phyloP scores from a whole-genome alignment of 2,888 invertebrate genomes.

The Drosophila borealis region DNA sequence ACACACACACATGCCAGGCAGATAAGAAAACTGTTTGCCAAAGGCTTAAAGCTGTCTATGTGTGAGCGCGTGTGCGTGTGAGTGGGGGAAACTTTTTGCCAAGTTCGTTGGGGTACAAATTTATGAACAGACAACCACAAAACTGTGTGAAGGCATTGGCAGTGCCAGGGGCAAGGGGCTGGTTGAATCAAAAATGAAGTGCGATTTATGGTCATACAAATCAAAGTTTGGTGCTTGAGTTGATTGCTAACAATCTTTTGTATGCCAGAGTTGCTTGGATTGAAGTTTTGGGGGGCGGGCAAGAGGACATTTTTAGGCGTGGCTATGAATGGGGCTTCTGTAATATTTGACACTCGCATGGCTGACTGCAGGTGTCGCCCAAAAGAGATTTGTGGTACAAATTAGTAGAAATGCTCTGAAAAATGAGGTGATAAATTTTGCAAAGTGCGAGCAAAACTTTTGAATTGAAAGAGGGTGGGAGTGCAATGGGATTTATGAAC shows the following conservation, averaged over 20 bases:
- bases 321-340: slow-evolving; percentile 19
- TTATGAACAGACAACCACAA: slow-evolving; percentile 82
- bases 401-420: slow-evolving; percentile 67
- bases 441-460: slow-evolving; percentile 52
- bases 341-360: slow-evolving; percentile 54
- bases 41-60: slow-evolving; percentile 59
- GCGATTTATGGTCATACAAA: slow-evolving; percentile 80
- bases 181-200: slow-evolving; percentile 77
- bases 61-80: neutral
- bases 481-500: slow-evolving; percentile 47
- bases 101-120: slow-evolving; percentile 67
- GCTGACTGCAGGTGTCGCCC: slow-evolving; percentile 52
- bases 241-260: slow-evolving; percentile 77
- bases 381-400: slow-evolving; percentile 62
- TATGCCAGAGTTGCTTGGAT: slow-evolving; percentile 31
- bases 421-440: slow-evolving; percentile 70
- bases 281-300: neutral
- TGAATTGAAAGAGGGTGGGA: slow-evolving; percentile 41
- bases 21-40: slow-evolving; percentile 73
- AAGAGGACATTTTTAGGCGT: slow-evolving; percentile 4
- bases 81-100: slow-evolving; percentile 49
- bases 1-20: slow-evolving; percentile 45
- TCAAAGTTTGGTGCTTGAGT: slow-evolving; percentile 79
- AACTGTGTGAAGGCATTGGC: slow-evolving; percentile 34
- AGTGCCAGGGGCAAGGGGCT: neutral